Evolutionary conservation across 2,888 invertebrate species (phyloP).

Genomic region (Acronicta leporina): DNA sequence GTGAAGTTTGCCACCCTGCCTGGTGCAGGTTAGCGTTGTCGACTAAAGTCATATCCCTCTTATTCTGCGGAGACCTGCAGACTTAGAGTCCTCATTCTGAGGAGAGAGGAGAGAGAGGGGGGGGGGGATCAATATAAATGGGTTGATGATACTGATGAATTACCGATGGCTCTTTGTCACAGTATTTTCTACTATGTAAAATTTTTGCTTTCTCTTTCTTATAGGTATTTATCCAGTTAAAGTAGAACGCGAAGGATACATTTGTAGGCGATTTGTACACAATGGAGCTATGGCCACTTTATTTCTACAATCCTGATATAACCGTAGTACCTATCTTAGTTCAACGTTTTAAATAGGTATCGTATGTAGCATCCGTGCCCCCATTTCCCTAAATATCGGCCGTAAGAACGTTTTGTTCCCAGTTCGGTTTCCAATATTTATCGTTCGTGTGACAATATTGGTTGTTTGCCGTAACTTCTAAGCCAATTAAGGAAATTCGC

Average conservation of each 20-base stretch:
- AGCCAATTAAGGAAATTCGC: slow-evolving; percentile 74
- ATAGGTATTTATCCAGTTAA: background rate
- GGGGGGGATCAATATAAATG: no score
- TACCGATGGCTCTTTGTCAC: no score
- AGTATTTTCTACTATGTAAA: no score
- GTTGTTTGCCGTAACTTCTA: slow-evolving; percentile 68
- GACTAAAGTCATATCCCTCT: no score
- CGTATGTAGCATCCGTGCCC: slow-evolving; percentile 42
- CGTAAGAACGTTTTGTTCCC: slow-evolving; percentile 29
- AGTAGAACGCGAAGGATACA: background rate
- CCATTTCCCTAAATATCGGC: slow-evolving; percentile 33
- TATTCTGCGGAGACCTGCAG: no score
- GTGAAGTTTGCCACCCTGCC: no score
- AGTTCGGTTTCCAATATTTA: slow-evolving; percentile 57
- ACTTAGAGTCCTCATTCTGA: no score
- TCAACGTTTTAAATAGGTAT: slow-evolving; percentile 54
- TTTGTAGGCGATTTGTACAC: background rate
- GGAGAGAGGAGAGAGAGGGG: no score
- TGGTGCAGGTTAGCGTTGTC: no score
- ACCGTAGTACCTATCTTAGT: slow-evolving; percentile 40
- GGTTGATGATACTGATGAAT: no score
- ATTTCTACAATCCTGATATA: slow-evolving; percentile 13
- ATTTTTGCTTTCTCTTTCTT: no score
- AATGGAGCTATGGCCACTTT: slow-evolving; percentile 8
- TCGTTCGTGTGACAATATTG: slow-evolving; percentile 64